Base-by-base conservation (phyloP, 2,113 vertebrate species). In the Mormyrus iriodes region DNA sequence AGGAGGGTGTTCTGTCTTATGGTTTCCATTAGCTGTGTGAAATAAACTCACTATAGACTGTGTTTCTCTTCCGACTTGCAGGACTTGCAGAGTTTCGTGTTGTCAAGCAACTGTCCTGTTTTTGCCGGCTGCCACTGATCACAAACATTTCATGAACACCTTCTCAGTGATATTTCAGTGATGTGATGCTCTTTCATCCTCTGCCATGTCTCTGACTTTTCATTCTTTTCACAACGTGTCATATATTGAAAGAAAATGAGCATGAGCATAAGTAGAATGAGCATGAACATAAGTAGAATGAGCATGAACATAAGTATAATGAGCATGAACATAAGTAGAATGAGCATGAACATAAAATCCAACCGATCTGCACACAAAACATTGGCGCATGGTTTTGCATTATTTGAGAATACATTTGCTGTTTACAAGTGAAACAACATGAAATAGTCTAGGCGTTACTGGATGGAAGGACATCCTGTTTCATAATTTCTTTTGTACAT, bases 11-110 rank as follows among this genome's bases (percentile, higher is more conserved):
- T n/a, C 52, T 48, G 69, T 46, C 58, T 84, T 85, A 89, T 91
- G 88, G 51, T 52, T 91, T 91, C 88, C 52, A 89, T 91, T 88
- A 91, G 73, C 88, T 52, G 46, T 82, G 84, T 15, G 88, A 69
- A 87, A 53, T 85, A 76, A 84, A 44, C 39, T 53, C n/a, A 65
- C 19, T 52, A 9, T 91, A 42, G 13, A 58, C 17, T 19, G 21
- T 42, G 55, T 82, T 53, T 76, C 88, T 86, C 85, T 13, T 55
- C 76, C 85, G 58, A 58, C 58, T 85, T 46, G 82, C 79, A n/a
- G 55, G 15, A 35, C 85, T 49, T 3, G 12, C 24, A 6, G 4
- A 19, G 3, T 3, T 21, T 53, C 8, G 44, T 35, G 27, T 35
- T 27, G 27, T 39, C 49, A 21, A 9, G 21, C 27, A 2, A 35